Percentiles rank a stretch among this genome's conserved stretches.
These are phyloP conservation scores for Andricus quercusramuli DNA, from an alignment of 2,888 invertebrate species.

Conservation along the genomic window DNA sequence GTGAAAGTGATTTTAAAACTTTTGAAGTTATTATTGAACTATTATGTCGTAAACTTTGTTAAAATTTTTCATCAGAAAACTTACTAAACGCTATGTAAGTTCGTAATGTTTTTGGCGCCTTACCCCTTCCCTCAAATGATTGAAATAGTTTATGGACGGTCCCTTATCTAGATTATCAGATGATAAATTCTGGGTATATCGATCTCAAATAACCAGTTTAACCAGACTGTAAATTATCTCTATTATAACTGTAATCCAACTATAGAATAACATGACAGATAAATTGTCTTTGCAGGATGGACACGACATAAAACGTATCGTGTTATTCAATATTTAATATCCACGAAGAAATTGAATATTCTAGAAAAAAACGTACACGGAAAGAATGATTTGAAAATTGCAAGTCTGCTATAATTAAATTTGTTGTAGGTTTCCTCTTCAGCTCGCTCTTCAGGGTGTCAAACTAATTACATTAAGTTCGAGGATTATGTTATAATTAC, in stretches of 20 bases:
- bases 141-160: no score
- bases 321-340: no score
- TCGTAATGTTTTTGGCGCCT: no score
- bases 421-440: background rate
- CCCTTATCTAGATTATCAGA: background rate
- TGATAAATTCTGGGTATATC: background rate
- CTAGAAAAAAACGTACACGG: background rate
- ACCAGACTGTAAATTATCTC: background rate
- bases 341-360: background rate
- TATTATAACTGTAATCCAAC: background rate
- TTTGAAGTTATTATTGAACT: no score
- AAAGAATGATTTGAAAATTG: background rate
- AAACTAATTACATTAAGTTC: background rate
- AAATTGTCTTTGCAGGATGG: background rate
- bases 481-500: background rate
- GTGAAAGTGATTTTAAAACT: no score
- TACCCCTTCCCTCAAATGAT: no score
- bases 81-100: no score
- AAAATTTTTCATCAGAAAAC: no score
- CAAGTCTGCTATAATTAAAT: background rate
- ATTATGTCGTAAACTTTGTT: no score
- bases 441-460: background rate
- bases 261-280: background rate
- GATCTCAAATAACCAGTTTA: background rate
- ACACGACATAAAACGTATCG: background rate